Evolutionary conservation across 1,140 invertebrate species (phyloP), one percentile per base, ranked within the genome.

Genomic region (Helicoverpa zea): DNA sequence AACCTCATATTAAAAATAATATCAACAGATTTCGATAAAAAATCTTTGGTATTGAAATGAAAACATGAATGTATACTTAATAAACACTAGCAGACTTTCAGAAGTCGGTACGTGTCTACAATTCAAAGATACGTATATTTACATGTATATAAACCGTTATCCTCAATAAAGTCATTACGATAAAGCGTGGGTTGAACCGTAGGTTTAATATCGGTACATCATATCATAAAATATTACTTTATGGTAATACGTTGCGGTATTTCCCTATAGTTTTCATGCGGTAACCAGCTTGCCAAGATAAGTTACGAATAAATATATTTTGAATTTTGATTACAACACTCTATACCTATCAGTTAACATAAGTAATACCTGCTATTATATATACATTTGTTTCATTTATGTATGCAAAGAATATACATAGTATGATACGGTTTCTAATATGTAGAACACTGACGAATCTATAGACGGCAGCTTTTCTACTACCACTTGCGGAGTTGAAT

Each of bases 151-250:
- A 18, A 74, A 47, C 59, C 52, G 14, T 76, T 51, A 63, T 77
- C 49, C 61, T 51, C 43, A 76, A 63, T 77, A 66, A 66, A 77
- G 47, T 66, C 49, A 77, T 77, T 52, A 77, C 61, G 75, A 63
- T 66, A 66, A 64, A 64, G 59, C 14, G 49, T 35, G 16, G 29
- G 51, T 29, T 13, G 13, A 51, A 35, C 49, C 18, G 61, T 30
- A 30, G 49, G 68, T 61, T 51, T 77, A 77, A 64, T 77, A 77
- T 66, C 75, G 51, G 61, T 35, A 52, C 47, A 76, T 29, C 51
- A 14, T 30, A 30, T 51, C 51, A 23, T 30, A 30, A 52, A 77
- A 66, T 77, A 77, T 77, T 64, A 54, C 49, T 77, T 64, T 63
- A 51, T 52, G 61, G 49, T 77, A 72, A 72, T 64, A 35, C 49